phyloP scores from a whole-genome alignment of 1,140 invertebrate genomes.

The Portunus trituberculatus region DNA sequence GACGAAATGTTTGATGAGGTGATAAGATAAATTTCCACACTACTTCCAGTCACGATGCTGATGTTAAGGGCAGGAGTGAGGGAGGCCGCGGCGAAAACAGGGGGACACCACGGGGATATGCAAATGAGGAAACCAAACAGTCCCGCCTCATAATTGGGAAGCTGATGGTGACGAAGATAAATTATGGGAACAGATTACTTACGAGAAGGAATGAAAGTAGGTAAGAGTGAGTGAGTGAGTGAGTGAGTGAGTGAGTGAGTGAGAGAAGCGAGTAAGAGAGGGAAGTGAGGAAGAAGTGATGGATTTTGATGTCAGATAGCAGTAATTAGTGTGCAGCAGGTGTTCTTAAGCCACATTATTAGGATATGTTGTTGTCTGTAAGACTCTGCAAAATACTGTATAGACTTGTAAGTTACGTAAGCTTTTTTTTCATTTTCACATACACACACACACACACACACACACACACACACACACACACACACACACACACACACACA shows the following conservation, averaged over 20 bases:
- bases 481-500: slow-evolving; percentile 50
- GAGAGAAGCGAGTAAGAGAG: not conserved
- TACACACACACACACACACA: slow-evolving; percentile 44
- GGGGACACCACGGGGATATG: not conserved
- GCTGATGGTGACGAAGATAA: slow-evolving; percentile 9
- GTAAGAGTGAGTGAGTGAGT: not conserved
- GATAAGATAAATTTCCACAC: not conserved
- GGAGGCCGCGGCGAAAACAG: not conserved
- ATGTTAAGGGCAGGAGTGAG: not conserved
- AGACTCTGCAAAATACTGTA: not conserved
- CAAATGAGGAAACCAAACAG: slow-evolving; percentile 24
- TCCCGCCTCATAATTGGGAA: slow-evolving; percentile 13
- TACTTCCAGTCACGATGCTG: not conserved
- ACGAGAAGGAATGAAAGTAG: not conserved
- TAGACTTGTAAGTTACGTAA: not conserved
- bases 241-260: not conserved
- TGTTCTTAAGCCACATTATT: not conserved
- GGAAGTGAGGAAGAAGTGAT: not conserved
- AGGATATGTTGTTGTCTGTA: not conserved
- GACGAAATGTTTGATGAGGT: not conserved
- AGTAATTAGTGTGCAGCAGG: not conserved
- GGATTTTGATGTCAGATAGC: not conserved
- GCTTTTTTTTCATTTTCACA: not conserved
- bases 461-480: slow-evolving; percentile 51
- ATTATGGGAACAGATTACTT: slow-evolving; percentile 23